A percentile compares a stretch with the other conserved stretches of the same genome.
Conservation (phyloP, 2,888 invertebrate species). For the Leuctra nigra region DNA sequence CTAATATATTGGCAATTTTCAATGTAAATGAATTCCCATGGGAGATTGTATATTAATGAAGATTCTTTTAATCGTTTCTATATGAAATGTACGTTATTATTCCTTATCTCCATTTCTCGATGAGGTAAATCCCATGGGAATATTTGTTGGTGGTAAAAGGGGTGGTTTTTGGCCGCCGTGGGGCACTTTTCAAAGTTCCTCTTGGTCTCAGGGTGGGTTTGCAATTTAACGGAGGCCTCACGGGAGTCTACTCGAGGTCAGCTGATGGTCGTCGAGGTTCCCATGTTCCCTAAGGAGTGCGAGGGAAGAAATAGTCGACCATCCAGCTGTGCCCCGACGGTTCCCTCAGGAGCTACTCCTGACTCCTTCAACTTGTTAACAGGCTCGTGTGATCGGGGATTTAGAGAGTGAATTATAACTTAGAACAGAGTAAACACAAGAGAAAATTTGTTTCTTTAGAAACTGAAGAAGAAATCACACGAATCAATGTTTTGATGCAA, state of each 20-base stretch:
- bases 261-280: conserved; percentile 34
- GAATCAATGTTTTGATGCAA: too few species aligned
- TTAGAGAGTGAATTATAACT: too few species aligned
- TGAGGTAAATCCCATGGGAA: conserved; percentile 28
- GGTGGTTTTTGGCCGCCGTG: conserved; percentile 23
- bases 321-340: background rate
- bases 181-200: conserved; percentile 27
- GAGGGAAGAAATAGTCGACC: background rate
- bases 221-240: background rate
- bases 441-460: too few species aligned
- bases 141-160: conserved; percentile 17
- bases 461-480: too few species aligned
- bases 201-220: conserved; percentile 9
- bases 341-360: background rate
- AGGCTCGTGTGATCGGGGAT: background rate
- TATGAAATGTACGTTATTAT: background rate
- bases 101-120: conserved; percentile 22
- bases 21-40: conserved; percentile 29
- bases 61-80: background rate
- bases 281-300: conserved; percentile 21
- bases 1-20: conserved; percentile 24
- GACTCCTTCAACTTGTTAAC: background rate
- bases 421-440: too few species aligned
- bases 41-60: conserved; percentile 20
- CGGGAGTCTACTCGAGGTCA: conserved; percentile 33